Base-by-base conservation (phyloP, 1,140 invertebrate species). In the Papilio polyxenes region DNA sequence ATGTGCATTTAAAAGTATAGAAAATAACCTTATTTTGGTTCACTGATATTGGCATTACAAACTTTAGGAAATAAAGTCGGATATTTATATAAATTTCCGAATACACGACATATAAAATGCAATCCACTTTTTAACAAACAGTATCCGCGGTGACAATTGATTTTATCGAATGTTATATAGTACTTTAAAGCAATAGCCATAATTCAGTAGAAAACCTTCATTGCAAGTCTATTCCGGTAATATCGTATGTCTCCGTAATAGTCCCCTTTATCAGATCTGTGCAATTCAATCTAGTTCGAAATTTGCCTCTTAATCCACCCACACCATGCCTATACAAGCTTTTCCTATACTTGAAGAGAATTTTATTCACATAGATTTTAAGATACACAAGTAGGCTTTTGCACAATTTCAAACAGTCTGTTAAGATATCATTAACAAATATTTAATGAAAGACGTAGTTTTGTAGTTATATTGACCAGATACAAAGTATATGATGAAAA, bases 161-260 rank as follows among this genome's bases (percentile, higher is more conserved):
- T 72, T 72, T 72, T 72, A 72, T 72, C 65, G 13, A 72, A 72
- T 40, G 65, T 37, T 72, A 72, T 72, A 72, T 37, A 72, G 23
- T 13, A 37, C 13, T 72, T 37, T 11, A 72, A 37, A 37, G 23
- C 65, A 72, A 40, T 17, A 37, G 65, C 65, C 23, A 72, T 65
- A 65, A 10, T 72, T 72, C 65, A 72, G 31, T 40, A 72, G 65
- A 62, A 62, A 62, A 72, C 65, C 65, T 31, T 72, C 65, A 72
- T 72, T 72, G 65, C 65, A 72, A 72, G 65, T 72, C 65, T 72
- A 72, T 72, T 72, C 31, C 65, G 65, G 65, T 72, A 23, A 72
- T 72, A 72, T 72, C 31, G 65, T 72, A 72, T 17, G 65, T 72
- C 65, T 72, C 65, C 65, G 65, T 72, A 72, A 72, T 72, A 72